Conservation (phyloP, 2,113 vertebrate genomes). For the Abramis brama region DNA sequence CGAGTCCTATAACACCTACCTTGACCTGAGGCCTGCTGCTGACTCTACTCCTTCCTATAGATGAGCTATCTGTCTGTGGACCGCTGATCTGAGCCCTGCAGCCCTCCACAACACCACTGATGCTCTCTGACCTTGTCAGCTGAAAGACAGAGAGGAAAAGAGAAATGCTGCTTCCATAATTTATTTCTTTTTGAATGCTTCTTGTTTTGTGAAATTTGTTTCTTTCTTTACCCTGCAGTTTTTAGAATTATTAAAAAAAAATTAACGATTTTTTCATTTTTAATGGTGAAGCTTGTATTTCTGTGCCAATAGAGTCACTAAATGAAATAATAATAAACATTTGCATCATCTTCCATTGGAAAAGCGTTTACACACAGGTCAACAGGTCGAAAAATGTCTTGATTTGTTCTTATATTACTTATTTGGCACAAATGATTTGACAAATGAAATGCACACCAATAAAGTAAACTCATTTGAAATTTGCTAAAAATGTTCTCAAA, state of each 20-base stretch:
- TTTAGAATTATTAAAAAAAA: too few relatives aligned
- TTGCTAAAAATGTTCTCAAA: not conserved
- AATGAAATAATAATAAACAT: not conserved
- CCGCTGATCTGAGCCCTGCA: slow-evolving; percentile 44
- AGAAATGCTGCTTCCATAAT: not conserved
- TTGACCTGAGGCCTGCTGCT: slow-evolving; percentile 63
- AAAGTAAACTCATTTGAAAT: not conserved
- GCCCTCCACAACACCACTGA: slow-evolving; percentile 34
- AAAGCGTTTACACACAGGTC: not conserved
- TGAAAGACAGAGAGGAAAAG: slow-evolving; percentile 45
- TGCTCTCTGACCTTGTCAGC: slow-evolving; percentile 58
- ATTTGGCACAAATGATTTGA: too few relatives aligned
- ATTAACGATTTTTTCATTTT: too few relatives aligned
- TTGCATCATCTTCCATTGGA: not conserved
- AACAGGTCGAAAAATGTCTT: not conserved
- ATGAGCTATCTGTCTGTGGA: slow-evolving; percentile 54
- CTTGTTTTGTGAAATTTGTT: not conserved
- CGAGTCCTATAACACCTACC: slow-evolving; percentile 59
- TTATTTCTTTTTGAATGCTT: not conserved
- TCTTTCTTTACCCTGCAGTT: not conserved
- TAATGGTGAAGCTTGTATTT: not conserved
- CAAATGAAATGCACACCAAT: too few relatives aligned
- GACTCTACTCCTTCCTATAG: slow-evolving; percentile 50
- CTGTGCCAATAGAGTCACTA: not conserved
- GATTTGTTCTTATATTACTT: not conserved